phyloP scores from a whole-genome alignment of 2,797 vertebrate species.

The Chaetodon trifasciatus region DNA sequence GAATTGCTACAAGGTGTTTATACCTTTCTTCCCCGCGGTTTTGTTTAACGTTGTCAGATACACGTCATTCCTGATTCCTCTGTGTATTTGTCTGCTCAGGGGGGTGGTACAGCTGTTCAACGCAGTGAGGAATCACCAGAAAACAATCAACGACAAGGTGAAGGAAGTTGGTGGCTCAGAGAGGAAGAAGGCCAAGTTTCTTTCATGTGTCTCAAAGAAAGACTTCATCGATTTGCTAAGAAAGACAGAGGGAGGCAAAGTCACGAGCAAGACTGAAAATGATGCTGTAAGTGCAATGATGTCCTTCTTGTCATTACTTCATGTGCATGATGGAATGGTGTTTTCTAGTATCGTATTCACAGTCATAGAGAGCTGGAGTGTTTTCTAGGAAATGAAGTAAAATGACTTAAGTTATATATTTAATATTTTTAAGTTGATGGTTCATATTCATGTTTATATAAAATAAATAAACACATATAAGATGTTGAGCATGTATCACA shows the following conservation, averaged over 20 bases:
- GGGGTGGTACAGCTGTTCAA: slow-evolving; percentile 97
- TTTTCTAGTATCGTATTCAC: background rate
- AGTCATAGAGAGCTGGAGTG: background rate
- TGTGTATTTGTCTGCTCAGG: slow-evolving; percentile 70
- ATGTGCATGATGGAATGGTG: background rate
- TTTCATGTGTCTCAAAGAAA: slow-evolving; percentile 92
- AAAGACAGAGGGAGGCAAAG: slow-evolving; percentile 67
- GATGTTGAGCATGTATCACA: background rate
- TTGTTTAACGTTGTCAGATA: background rate
- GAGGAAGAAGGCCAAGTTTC: slow-evolving; percentile 91
- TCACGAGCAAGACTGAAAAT: slow-evolving; percentile 56
- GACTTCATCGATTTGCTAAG: slow-evolving; percentile 95
- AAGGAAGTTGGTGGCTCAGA: slow-evolving; percentile 90
- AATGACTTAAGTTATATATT: background rate
- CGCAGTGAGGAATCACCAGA: slow-evolving; percentile 93
- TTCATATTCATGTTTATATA: background rate
- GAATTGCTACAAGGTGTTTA: slow-evolving; percentile 92
- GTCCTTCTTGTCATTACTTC: background rate
- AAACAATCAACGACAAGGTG: slow-evolving; percentile 87
- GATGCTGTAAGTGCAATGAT: slow-evolving; percentile 59
- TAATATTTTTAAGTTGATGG: background rate
- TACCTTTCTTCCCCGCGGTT: too few species aligned
- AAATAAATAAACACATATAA: background rate
- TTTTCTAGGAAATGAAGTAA: background rate
- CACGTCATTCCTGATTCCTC: background rate